These are phyloP conservation scores for Psettodes erumei DNA, from an alignment of 2,113 vertebrate genomes.

Conservation along the genomic window DNA sequence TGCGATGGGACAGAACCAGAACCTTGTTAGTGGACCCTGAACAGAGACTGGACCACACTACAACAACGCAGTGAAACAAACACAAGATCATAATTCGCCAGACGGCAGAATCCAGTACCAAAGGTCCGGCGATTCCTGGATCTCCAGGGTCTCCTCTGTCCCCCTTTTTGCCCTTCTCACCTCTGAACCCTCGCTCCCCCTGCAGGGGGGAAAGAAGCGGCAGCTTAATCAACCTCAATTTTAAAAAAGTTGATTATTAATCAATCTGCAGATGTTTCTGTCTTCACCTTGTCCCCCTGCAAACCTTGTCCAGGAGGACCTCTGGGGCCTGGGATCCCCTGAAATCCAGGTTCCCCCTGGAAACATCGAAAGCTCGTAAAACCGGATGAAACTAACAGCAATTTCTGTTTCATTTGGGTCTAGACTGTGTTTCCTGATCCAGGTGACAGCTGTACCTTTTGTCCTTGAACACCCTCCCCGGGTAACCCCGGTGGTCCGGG, in stretches of 20 bases:
- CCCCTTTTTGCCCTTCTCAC: slow-evolving; percentile 85
- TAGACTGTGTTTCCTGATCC: background rate
- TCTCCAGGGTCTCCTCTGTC: slow-evolving; percentile 86
- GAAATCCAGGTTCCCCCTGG: slow-evolving; percentile 89
- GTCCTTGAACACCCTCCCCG: slow-evolving; percentile 82
- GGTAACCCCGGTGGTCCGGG: slow-evolving; percentile 72
- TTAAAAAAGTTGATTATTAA: background rate
- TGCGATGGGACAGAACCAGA: slow-evolving; percentile 59
- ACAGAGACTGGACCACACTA: background rate
- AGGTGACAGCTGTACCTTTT: slow-evolving; percentile 80
- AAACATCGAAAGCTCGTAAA: slow-evolving; percentile 15
- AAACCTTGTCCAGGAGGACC: slow-evolving; percentile 84
- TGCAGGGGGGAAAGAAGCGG: slow-evolving; percentile 55
- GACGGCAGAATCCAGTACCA: slow-evolving; percentile 67
- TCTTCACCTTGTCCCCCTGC: slow-evolving; percentile 87
- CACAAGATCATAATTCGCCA: background rate
- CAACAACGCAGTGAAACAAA: background rate
- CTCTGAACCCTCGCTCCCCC: slow-evolving; percentile 87
- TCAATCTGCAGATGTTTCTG: background rate
- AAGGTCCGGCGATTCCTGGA: slow-evolving; percentile 79
- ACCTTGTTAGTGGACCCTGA: background rate
- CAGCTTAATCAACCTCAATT: background rate
- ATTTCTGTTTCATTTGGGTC: no score
- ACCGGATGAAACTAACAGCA: background rate
- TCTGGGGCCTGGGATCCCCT: slow-evolving; percentile 84